Conservation (phyloP, 2,888 invertebrate species). For the Apantesis nais region DNA sequence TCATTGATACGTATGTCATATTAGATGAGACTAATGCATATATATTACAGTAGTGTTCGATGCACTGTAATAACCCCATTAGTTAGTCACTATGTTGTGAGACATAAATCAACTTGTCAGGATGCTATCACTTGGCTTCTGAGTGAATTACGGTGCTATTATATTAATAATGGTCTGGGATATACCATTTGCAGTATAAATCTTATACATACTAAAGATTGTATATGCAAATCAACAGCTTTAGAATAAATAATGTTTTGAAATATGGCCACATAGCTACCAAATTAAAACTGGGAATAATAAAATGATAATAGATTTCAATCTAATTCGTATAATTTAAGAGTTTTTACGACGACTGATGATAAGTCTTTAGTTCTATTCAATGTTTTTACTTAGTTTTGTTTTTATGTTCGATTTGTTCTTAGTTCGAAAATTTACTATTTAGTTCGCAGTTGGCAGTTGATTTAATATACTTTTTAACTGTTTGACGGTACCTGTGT, state of each 20-base stretch:
- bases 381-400: neutral
- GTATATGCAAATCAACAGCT: neutral
- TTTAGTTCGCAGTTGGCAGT: neutral
- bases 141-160: constrained; percentile 2
- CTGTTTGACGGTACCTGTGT: constrained; percentile 3
- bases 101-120: constrained; percentile 11
- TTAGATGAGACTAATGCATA: neutral
- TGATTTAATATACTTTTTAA: constrained; percentile 1
- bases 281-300: constrained; percentile 41
- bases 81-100: neutral
- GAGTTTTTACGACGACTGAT: constrained; percentile 10
- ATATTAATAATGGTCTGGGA: constrained; percentile 1
- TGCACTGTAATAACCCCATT: neutral
- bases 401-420: neutral
- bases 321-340: constrained; percentile 36
- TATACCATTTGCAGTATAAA: neutral
- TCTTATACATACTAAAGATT: neutral
- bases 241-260: constrained; percentile 40
- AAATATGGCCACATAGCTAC: constrained; percentile 42
- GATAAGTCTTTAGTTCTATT: constrained; percentile 8
- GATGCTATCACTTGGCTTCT: constrained; percentile 2
- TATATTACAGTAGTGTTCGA: neutral
- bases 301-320: constrained; percentile 41
- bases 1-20: neutral
- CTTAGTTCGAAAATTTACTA: neutral